phyloP scores from a whole-genome alignment of 2,888 invertebrate species.

The Tortrix viridana region DNA sequence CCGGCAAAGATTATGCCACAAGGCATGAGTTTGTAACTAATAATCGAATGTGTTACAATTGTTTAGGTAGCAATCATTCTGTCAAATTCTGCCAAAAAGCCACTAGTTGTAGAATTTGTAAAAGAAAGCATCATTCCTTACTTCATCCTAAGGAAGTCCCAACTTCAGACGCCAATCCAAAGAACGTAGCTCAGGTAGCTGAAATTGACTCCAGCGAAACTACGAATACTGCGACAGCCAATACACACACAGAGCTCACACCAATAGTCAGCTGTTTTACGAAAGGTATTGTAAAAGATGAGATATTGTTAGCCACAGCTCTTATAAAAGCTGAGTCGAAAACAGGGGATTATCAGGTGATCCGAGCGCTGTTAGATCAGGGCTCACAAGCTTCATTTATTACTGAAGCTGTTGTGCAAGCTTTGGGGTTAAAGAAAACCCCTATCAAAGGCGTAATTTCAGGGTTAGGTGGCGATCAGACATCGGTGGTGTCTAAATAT shows the following conservation, averaged over 20 bases:
- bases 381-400: conserved; percentile 48
- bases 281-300: not conserved
- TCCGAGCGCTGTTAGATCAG: conserved; percentile 46
- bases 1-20: too few relatives aligned
- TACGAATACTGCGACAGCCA: too few relatives aligned
- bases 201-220: too few relatives aligned
- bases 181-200: too few relatives aligned
- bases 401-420: conserved; percentile 44
- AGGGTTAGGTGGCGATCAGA: too few relatives aligned
- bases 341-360: conserved; percentile 15
- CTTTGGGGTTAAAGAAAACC: conserved; percentile 40
- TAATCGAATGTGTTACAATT: too few relatives aligned
- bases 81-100: not conserved
- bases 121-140: not conserved
- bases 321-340: not conserved
- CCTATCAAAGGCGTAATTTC: not conserved
- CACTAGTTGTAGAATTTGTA: conserved; percentile 5
- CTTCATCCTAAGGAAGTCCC: not conserved
- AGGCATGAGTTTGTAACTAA: too few relatives aligned
- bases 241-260: too few relatives aligned
- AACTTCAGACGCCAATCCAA: too few relatives aligned
- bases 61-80: too few relatives aligned
- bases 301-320: conserved; percentile 9
- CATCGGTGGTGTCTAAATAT: too few relatives aligned
- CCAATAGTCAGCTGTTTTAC: too few relatives aligned